Conservation (phyloP, 92 coral and sea anemone species). For the Galaxea fascicularis region DNA sequence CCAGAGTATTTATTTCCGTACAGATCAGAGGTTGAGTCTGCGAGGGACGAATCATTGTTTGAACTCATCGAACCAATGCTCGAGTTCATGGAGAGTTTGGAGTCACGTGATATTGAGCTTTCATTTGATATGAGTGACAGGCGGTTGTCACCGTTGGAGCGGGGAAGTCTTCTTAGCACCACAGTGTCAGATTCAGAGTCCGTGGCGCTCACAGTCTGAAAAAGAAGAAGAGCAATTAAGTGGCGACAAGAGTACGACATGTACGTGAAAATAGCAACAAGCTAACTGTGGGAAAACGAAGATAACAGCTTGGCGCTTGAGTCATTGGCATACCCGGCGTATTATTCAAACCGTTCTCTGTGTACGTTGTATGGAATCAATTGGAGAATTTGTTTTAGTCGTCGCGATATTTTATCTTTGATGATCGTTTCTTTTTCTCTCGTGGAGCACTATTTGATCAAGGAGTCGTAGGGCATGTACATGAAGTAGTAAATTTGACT, state of each 20-base stretch:
- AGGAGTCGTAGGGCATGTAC: no score
- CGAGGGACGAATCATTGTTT: conserved; percentile 82
- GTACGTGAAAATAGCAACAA: no score
- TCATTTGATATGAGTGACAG: conserved; percentile 88
- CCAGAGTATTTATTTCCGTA: conserved; percentile 58
- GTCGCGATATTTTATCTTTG: no score
- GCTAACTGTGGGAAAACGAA: no score
- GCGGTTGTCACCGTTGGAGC: conserved; percentile 71
- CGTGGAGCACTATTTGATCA: no score
- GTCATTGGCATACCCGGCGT: no score
- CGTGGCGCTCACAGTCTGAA: conserved; percentile 9
- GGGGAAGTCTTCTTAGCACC: conserved; percentile 59
- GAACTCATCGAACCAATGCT: conserved; percentile 91
- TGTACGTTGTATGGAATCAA: no score
- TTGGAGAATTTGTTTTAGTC: no score
- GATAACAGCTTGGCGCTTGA: no score
- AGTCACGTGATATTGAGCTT: conserved; percentile 86
- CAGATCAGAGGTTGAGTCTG: conserved; percentile 88
- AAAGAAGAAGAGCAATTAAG: not conserved
- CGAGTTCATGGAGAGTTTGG: conserved; percentile 78
- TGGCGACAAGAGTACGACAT: not conserved
- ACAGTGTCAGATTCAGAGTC: conserved; percentile 62
- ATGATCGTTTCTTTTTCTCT: no score
- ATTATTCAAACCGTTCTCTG: no score
- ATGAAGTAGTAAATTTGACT: no score